Base-by-base conservation (phyloP, 2,888 invertebrate species). In the Tipula confusa region DNA sequence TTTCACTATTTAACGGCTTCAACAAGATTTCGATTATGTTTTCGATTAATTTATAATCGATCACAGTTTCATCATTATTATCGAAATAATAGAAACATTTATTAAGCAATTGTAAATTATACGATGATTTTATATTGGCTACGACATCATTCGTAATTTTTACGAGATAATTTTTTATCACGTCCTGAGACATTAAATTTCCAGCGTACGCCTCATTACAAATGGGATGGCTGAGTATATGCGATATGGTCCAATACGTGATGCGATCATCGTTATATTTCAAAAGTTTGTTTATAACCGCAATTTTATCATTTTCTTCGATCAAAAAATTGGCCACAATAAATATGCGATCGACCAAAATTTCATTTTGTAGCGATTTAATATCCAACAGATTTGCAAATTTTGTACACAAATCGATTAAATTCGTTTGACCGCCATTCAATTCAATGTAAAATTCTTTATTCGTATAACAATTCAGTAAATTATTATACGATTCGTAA, bases 291-390 rank as follows among this genome's bases (percentile, higher is more conserved):
- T 90, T 88, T 84, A 94, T 90, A 84, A 93, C 89, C 1, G 88
- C 88, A 29, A 91, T 88, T 86, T 92, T 92, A 83, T 93, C 92
- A 0, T 88, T 88, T 38, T 91, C 90, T 28, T 88, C 87, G 85
- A 94, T 87, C 85, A 92, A 91, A 36, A 90, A 89, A 84, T 93
- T 87, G 82, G 94, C 86, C 84, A 92, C 89, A 87, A 95, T 94
- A 64, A 64, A 64, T 82, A 93, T 89, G 11, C 95, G 89, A 86
- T 93, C 92, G 1, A 94, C 89, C 1, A 93, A 89, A 36, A 91
- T 87, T 85, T 91, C 91, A 48, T 91, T 91, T 24, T 91, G 89
- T 85, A 92, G 91, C 0, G 89, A 87, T 82, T 91, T 91, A 2
- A 86, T 36, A 0, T 89, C 86, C 83, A 94, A 88, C 92, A 93